phyloP scores from a whole-genome alignment of 2,797 vertebrate genomes.

The Lagocephalus sceleratus region DNA sequence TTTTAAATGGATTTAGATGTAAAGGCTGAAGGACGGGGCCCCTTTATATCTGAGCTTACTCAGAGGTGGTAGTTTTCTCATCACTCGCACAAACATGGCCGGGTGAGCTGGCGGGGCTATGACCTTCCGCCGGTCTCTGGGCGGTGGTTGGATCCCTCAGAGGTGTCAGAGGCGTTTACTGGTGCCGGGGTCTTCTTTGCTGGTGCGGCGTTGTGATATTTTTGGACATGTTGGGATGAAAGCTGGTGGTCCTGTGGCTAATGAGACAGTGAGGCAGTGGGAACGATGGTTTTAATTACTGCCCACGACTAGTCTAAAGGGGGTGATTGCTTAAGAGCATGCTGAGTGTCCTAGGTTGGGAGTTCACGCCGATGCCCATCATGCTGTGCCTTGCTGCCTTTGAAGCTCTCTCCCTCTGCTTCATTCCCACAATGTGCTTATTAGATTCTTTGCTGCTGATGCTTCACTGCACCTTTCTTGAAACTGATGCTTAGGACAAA shows the following conservation, averaged over 20 bases:
- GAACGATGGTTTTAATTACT: slow-evolving; percentile 99
- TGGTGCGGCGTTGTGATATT: slow-evolving; percentile 67
- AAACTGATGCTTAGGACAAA: slow-evolving; percentile 60
- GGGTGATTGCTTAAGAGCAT: slow-evolving; percentile 81
- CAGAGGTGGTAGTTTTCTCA: slow-evolving; percentile 4
- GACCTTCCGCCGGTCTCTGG: slow-evolving; percentile 42
- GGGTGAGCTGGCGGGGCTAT: slow-evolving; percentile 40
- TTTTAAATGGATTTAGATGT: slow-evolving; percentile 36
- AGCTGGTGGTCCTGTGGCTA: slow-evolving; percentile 87
- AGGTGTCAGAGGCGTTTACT: slow-evolving; percentile 43
- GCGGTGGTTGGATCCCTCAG: slow-evolving; percentile 41
- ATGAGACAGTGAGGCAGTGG: slow-evolving; percentile 95
- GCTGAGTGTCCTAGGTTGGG: slow-evolving; percentile 88
- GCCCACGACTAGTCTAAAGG: slow-evolving; percentile 83
- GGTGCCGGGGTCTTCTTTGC: slow-evolving; percentile 46
- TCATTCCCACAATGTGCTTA: slow-evolving; percentile 77
- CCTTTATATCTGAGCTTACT: slow-evolving; percentile 35
- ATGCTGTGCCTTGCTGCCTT: slow-evolving; percentile 92
- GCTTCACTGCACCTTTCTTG: slow-evolving; percentile 74
- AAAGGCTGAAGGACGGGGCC: slow-evolving; percentile 44
- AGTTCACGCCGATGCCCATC: slow-evolving; percentile 94
- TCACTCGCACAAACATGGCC: slow-evolving; percentile 31
- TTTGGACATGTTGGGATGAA: slow-evolving; percentile 91
- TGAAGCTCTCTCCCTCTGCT: slow-evolving; percentile 94
- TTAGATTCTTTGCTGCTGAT: slow-evolving; percentile 71